phyloP scores from a whole-genome alignment of 2,888 invertebrate genomes.

The Steromphala cineraria region DNA sequence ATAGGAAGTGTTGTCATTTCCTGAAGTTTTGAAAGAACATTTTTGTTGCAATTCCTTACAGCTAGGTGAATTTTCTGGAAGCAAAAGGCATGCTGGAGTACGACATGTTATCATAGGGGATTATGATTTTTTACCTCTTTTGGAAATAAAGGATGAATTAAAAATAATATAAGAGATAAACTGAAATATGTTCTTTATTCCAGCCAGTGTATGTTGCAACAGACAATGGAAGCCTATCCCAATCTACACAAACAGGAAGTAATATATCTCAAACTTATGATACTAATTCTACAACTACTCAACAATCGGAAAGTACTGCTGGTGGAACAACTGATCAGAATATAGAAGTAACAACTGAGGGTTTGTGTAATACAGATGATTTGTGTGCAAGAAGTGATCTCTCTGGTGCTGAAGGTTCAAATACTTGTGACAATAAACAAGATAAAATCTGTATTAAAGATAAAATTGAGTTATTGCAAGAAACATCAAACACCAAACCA shows the following conservation, averaged over 20 bases:
- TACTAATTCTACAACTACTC: neutral
- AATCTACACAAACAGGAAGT: neutral
- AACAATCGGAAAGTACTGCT: neutral
- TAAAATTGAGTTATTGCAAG: no score
- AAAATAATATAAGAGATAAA: neutral
- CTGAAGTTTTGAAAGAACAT: no score
- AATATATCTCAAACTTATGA: neutral
- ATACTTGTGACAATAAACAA: no score
- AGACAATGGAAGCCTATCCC: neutral
- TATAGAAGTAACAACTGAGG: neutral
- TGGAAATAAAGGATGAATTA: neutral
- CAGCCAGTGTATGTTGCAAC: conserved; percentile 5
- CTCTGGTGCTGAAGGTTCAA: no score
- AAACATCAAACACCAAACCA: neutral
- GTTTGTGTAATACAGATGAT: no score
- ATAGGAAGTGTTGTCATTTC: no score
- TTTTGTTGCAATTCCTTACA: no score
- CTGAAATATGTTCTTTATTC: neutral
- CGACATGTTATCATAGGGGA: no score
- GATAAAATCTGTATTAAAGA: no score
- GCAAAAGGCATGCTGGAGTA: no score
- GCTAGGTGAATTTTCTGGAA: no score
- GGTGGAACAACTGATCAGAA: neutral
- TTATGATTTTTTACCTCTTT: neutral
- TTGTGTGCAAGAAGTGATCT: no score